Base-by-base conservation (phyloP, 2,113 vertebrate genomes). In the Scolopax mira region DNA sequence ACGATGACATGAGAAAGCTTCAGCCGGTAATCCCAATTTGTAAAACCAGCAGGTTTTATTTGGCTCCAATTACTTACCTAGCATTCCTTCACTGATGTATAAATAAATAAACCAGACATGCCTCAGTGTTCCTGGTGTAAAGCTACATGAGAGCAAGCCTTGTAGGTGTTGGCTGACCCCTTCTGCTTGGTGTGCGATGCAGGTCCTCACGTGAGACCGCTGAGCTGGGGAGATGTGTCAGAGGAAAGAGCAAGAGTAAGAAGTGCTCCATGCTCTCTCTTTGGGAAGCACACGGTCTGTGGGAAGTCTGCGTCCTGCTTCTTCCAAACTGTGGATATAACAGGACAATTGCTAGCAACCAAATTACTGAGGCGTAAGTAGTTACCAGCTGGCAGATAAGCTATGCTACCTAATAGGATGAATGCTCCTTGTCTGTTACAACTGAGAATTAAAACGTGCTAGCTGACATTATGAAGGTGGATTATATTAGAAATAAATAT, bases 21-120 rank as follows among this genome's bases (percentile, higher is more conserved):
- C 88, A 92, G 58, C 54, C 48, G 19, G 41, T 79, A 60, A 95
- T 74, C 30, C 48, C 69, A 55, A 77, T 79, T 82, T 88, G 58
- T 80, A 73, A 83, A 94, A 54, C 18, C 35, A 80, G n/a, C 21
- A 86, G 72, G 23, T 72, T 93, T 91, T 65, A 42, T 86, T 88
- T 96, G 71, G 66, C 61, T 80, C 54, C 55, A 60, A 15, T 91
- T 86, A 70, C 52, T 85, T 52, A 51, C 57, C 64, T 67, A 58
- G 44, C 12, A 86, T 64, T 60, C 48, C 39, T 93, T 72, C 57
- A 64, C 9, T 74, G 52, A 74, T n/a, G 30, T 79, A 71, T 75
- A 84, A 93, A 78, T 84, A 84, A 92, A 81, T 66, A 83, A 94
- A 71, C 9, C 21, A 70, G 79, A 54, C 12, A 13, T 42, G 39